These are phyloP conservation scores for Stercorarius parasiticus DNA, from an alignment of 2,113 vertebrate genomes.

Conservation along the genomic window DNA sequence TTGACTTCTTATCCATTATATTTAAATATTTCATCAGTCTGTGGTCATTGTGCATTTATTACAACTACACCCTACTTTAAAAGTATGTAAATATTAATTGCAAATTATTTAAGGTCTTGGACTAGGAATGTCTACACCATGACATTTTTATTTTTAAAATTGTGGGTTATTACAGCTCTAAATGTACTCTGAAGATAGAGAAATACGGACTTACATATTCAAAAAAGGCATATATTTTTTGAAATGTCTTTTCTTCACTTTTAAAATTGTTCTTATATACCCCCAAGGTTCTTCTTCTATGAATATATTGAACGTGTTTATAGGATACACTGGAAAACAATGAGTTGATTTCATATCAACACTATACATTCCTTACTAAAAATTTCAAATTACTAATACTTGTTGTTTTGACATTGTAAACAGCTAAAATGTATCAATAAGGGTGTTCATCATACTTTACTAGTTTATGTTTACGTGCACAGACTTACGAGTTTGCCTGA, in stretches of 20 bases:
- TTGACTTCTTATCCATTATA: neutral
- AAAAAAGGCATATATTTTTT: neutral
- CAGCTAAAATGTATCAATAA: neutral
- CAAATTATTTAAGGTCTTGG: neutral
- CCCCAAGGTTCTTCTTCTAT: neutral
- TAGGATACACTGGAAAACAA: neutral
- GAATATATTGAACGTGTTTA: neutral
- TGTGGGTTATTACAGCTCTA: neutral
- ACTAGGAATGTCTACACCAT: neutral
- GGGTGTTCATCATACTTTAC: neutral
- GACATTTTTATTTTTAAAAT: neutral
- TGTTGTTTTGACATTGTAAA: neutral
- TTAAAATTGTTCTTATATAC: neutral
- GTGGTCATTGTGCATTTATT: neutral
- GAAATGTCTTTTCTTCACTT: neutral
- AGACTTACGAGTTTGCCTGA: neutral
- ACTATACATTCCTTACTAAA: neutral
- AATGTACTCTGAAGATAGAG: neutral
- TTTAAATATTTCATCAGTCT: neutral
- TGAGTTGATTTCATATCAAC: neutral
- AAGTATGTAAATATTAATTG: neutral
- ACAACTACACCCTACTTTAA: neutral
- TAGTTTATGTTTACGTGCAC: neutral
- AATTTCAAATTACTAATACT: neutral
- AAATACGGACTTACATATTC: neutral